Evolutionary conservation across 2,888 invertebrate species (phyloP), one percentile per base, ranked within the genome.

Genomic region (Trypoxylon attenuatum): DNA sequence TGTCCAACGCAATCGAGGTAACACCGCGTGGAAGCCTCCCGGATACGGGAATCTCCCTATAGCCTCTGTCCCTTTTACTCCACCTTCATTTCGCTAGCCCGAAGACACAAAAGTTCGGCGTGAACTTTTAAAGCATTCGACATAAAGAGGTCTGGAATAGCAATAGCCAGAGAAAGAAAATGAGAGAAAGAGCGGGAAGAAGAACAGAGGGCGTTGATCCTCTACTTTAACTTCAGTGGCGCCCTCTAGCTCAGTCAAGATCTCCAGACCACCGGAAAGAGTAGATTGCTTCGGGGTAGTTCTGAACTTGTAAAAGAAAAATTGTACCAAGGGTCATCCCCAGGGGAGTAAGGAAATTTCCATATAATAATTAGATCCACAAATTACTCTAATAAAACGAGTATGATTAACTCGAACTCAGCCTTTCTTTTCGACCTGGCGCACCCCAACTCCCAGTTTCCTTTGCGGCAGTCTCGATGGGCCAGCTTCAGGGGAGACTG

Each of bases 301-400:
- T 76, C 68, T 63, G 60, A 80, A 81, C 77, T 80, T 78, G 71
- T 71, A 76, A 74, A 79, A 78, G 76, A 77, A 81, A 73, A 76
- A 77, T 80, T 69, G 78, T 73, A 76, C 66, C 57, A 73, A 70
- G 60, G 56, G 59, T 55, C 57, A 60, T 59, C 41, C 63, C 61
- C 33, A 5, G n/a, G 58, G 68, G 69, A 58, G 56, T 61, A 66
- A 64, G 71, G 73, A 76, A 81, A 82, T 80, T 82, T 84, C 80
- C 81, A 79, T 81, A 77, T 78, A 81, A 83, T 83, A 84, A 84
- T 84, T 84, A 84, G 78, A 79, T 83, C 77, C 77, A 73, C 77
- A 78, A 83, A 84, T 80, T 79, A 78, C 77, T 73, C 68, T 74
- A 78, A 82, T 80, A 78, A 82, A 79, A 76, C n/a, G 76, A 76